Conservation (phyloP, 2,113 vertebrate species). For the Excalfactoria chinensis region DNA sequence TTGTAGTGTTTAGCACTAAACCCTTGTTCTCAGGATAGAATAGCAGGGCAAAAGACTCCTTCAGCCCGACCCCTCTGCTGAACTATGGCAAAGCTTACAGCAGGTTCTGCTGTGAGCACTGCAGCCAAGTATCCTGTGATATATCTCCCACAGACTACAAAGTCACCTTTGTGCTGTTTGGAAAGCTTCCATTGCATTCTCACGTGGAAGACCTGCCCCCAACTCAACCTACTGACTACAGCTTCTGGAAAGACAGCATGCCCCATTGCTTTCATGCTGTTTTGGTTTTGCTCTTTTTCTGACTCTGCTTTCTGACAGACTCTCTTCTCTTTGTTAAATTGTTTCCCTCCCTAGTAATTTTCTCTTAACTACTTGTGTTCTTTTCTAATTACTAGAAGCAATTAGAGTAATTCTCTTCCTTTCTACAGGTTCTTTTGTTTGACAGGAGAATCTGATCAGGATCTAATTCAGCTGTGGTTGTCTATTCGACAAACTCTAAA, state of each 20-base stretch:
- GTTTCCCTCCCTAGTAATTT: not conserved
- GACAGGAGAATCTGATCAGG: not conserved
- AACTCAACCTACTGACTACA: not conserved
- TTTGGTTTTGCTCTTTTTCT: not conserved
- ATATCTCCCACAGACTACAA: constrained; percentile 46
- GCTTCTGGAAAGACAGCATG: not conserved
- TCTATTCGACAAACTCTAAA: not conserved
- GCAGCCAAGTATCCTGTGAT: not conserved
- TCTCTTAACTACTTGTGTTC: not conserved
- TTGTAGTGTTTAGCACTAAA: not conserved
- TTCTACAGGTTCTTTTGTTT: not conserved
- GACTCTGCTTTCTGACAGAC: not conserved
- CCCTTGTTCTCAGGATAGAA: not conserved
- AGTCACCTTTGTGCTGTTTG: constrained; percentile 28
- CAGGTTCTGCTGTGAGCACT: not conserved
- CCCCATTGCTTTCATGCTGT: not conserved
- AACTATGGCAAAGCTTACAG: constrained; percentile 12
- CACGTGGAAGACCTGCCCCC: fast-evolving
- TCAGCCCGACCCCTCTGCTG: not conserved
- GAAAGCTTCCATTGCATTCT: constrained; percentile 1
- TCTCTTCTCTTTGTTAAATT: not conserved
- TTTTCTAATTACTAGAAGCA: not conserved
- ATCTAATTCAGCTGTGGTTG: not conserved
- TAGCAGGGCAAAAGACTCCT: not conserved
- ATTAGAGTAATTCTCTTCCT: not conserved